phyloP scores from a whole-genome alignment of 2,113 vertebrate genomes.

The Trogon surrucura region DNA sequence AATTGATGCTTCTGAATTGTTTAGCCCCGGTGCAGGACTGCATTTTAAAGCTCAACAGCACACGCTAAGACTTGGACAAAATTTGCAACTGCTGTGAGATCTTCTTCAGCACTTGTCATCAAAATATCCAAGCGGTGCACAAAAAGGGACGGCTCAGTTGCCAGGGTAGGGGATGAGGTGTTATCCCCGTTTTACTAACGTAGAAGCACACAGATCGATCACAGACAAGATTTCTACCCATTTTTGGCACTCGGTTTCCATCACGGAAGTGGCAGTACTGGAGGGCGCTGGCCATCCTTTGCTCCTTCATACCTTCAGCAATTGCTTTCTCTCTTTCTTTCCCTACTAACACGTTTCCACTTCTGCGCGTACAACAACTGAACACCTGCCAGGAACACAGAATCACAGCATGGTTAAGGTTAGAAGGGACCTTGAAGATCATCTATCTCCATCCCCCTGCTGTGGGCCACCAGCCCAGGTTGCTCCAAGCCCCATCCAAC shows the following conservation, averaged over 20 bases:
- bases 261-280: neutral
- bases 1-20: neutral
- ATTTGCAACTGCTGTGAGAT: neutral
- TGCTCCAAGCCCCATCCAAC: no score
- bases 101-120: neutral
- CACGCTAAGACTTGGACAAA: neutral
- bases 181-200: neutral
- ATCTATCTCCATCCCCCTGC: no score
- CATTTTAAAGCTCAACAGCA: neutral
- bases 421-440: no score
- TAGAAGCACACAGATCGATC: neutral
- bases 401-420: no score
- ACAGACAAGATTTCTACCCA: neutral
- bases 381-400: no score
- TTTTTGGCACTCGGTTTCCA: neutral
- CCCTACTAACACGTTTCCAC: neutral
- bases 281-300: neutral
- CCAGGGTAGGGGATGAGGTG: neutral
- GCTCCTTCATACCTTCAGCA: neutral
- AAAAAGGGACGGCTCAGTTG: no score
- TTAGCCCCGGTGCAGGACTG: neutral
- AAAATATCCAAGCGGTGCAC: neutral
- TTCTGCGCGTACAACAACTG: neutral
- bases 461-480: no score
- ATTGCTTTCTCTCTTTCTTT: neutral